These are phyloP conservation scores for Scrobipalpa costella DNA, from an alignment of 2,888 invertebrate genomes.

Conservation along the genomic window DNA sequence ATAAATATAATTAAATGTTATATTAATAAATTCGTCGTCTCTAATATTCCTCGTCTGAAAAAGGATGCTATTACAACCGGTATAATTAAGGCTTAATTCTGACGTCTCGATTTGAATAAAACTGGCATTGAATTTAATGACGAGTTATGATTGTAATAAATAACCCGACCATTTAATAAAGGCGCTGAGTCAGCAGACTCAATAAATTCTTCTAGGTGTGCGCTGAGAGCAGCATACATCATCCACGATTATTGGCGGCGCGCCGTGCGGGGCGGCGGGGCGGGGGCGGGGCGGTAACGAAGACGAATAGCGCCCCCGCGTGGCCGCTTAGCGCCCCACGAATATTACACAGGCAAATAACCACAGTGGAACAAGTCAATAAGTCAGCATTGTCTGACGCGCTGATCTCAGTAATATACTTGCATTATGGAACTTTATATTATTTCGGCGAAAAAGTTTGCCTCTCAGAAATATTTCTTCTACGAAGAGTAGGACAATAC, in stretches of 20 bases:
- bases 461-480: background rate
- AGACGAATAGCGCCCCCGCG: slow-evolving; percentile 31
- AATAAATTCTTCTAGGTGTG: slow-evolving; percentile 15
- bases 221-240: slow-evolving; percentile 41
- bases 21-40: too few relatives aligned
- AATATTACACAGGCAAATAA: slow-evolving; percentile 18
- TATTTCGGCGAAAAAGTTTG: background rate
- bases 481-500: too few relatives aligned
- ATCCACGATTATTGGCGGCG: slow-evolving; percentile 45
- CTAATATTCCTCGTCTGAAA: too few relatives aligned
- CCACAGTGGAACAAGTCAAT: slow-evolving; percentile 20
- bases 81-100: background rate
- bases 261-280: slow-evolving; percentile 25
- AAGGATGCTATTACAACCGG: too few relatives aligned
- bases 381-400: slow-evolving; percentile 12
- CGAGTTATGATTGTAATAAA: slow-evolving; percentile 7
- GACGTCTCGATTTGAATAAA: background rate
- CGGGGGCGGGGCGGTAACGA: slow-evolving; percentile 31
- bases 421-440: background rate
- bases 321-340: slow-evolving; percentile 22
- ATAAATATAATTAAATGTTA: too few relatives aligned
- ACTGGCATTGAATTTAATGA: background rate
- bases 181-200: slow-evolving; percentile 1
- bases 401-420: background rate
- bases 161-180: slow-evolving; percentile 8